These are phyloP conservation scores for Tupaia chinensis DNA, from an alignment of 2,113 vertebrate species.

Conservation along the genomic window DNA sequence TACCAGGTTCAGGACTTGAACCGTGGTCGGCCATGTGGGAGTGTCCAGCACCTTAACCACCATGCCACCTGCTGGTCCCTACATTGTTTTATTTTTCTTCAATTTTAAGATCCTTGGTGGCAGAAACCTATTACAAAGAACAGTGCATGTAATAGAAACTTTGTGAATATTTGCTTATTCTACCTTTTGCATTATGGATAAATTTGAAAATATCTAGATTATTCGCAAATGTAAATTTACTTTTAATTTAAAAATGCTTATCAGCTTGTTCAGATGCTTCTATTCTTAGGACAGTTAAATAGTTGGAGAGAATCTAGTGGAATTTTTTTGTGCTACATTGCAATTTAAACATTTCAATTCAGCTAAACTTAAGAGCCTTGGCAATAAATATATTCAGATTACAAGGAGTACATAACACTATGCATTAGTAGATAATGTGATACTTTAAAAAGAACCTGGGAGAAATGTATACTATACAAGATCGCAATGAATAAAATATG, in stretches of 20 bases:
- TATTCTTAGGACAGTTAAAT: neutral
- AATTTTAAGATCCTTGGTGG: neutral
- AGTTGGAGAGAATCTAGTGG: neutral
- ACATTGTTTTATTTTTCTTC: neutral
- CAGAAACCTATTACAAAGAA: neutral
- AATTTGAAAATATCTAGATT: neutral
- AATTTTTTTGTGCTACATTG: neutral
- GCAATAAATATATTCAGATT: neutral
- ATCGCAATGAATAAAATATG: neutral
- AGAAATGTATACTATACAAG: neutral
- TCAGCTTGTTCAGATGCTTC: neutral
- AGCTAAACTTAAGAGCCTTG: constrained; percentile 9
- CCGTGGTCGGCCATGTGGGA: no score
- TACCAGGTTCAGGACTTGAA: no score
- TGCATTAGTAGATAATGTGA: neutral
- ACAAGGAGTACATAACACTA: neutral
- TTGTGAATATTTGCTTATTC: constrained; percentile 18
- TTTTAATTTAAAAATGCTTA: neutral
- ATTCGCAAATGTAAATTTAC: constrained; percentile 26
- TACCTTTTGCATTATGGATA: neutral
- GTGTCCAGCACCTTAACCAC: no score
- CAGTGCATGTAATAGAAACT: neutral
- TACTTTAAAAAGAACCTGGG: constrained; percentile 1
- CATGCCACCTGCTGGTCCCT: no score
- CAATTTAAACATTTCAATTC: neutral